Percentiles rank a stretch among this genome's conserved stretches.
Evolutionary conservation across 2,888 invertebrate species (phyloP).

Genomic region (Cephus rjabovi): DNA sequence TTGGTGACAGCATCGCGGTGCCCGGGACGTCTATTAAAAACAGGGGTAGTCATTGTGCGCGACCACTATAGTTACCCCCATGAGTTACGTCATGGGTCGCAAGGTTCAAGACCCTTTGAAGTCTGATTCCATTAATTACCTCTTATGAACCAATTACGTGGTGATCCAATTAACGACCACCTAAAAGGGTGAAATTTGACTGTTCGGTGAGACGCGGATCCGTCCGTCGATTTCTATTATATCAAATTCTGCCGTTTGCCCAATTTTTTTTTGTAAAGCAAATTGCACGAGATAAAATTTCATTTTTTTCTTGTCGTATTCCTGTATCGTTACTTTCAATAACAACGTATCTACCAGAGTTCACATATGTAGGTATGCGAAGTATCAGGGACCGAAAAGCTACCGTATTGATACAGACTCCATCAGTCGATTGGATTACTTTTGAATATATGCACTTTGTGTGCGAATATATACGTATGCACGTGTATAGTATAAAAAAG

Average conservation of each 20-base stretch:
- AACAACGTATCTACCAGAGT: background rate
- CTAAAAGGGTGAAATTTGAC: background rate
- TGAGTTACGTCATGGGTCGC: background rate
- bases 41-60: background rate
- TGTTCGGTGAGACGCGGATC: background rate
- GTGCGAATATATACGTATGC: background rate
- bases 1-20: background rate
- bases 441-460: background rate
- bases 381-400: background rate
- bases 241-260: background rate
- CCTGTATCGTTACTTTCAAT: background rate
- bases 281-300: background rate
- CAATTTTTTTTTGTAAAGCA: background rate
- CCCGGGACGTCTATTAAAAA: background rate
- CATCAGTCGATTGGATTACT: background rate
- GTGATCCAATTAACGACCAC: background rate
- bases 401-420: background rate
- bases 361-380: background rate
- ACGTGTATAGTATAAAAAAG: background rate
- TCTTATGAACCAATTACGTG: background rate
- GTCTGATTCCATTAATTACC: background rate
- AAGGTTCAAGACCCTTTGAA: background rate
- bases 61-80: background rate
- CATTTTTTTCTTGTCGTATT: background rate
- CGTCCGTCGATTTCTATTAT: background rate